These are phyloP conservation scores for Epizoanthus ramosus DNA, from an alignment of 92 coral and sea anemone species.

Conservation along the genomic window DNA sequence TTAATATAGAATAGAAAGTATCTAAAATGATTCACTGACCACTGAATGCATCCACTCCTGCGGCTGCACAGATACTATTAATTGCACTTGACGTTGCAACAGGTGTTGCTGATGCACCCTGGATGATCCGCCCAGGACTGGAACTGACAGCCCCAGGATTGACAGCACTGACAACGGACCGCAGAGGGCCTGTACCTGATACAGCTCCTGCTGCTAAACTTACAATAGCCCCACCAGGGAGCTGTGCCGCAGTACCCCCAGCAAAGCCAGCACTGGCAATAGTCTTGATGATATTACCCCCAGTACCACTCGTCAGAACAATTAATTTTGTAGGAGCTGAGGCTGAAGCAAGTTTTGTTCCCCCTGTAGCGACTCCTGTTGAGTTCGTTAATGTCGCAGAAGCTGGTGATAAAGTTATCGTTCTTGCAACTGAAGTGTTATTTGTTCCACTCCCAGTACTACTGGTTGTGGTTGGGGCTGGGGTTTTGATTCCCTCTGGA, in stretches of 20 bases:
- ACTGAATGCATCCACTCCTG: slow-evolving; percentile 95
- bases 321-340: slow-evolving; percentile 90
- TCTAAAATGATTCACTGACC: slow-evolving; percentile 63
- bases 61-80: slow-evolving; percentile 95
- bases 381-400: slow-evolving; percentile 42
- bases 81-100: slow-evolving; percentile 95
- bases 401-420: slow-evolving; percentile 44
- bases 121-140: slow-evolving; percentile 69
- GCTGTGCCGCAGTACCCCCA: slow-evolving; percentile 71
- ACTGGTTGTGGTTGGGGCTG: slow-evolving; percentile 52
- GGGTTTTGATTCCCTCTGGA: slow-evolving; percentile 59
- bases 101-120: slow-evolving; percentile 68
- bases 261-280: slow-evolving; percentile 87
- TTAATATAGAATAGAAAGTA: not conserved
- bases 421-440: slow-evolving; percentile 57
- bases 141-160: slow-evolving; percentile 47
- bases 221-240: slow-evolving; percentile 74
- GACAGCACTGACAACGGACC: slow-evolving; percentile 57
- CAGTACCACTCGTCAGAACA: slow-evolving; percentile 85
- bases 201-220: slow-evolving; percentile 64
- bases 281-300: slow-evolving; percentile 92
- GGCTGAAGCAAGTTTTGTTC: slow-evolving; percentile 60
- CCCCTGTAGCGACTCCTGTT: slow-evolving; percentile 52
- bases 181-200: slow-evolving; percentile 66
- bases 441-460: slow-evolving; percentile 47